These are phyloP conservation scores for Alitta virens DNA, from an alignment of 2,888 invertebrate genomes.

Conservation along the genomic window DNA sequence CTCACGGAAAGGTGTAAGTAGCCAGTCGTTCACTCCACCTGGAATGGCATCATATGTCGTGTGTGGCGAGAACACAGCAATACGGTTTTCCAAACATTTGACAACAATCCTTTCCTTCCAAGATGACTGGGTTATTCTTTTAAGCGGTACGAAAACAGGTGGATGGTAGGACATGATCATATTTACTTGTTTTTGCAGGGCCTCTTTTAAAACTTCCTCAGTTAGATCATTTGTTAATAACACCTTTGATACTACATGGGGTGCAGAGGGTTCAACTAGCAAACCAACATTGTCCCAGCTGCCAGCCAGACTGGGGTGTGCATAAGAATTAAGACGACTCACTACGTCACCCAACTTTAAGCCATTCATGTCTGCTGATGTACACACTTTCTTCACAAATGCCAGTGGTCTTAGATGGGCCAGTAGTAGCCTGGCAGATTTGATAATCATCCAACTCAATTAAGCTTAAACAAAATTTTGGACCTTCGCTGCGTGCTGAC, in stretches of 20 bases:
- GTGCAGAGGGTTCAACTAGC: conserved; percentile 73
- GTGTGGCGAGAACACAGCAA: conserved; percentile 90
- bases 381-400: too few relatives aligned
- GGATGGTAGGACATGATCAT: conserved; percentile 93
- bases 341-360: conserved; percentile 31
- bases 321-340: conserved; percentile 36
- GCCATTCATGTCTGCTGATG: neutral
- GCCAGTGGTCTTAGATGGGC: too few relatives aligned
- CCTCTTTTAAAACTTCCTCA: conserved; percentile 77
- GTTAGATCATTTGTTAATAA: conserved; percentile 91
- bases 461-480: too few relatives aligned
- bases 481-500: too few relatives aligned
- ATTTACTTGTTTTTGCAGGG: conserved; percentile 67
- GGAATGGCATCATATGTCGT: conserved; percentile 82
- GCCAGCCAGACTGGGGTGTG: conserved; percentile 63
- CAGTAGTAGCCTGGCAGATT: too few relatives aligned
- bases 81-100: conserved; percentile 76
- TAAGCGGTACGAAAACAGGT: conserved; percentile 85
- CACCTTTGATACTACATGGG: conserved; percentile 57
- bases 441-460: too few relatives aligned
- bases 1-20: conserved; percentile 70
- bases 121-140: conserved; percentile 66
- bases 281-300: conserved; percentile 95
- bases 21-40: conserved; percentile 91
- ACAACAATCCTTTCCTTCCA: conserved; percentile 80